Percentiles rank a stretch among this genome's conserved stretches.
Conservation (phyloP, 2,113 vertebrate species). For the Ophiodon elongatus region DNA sequence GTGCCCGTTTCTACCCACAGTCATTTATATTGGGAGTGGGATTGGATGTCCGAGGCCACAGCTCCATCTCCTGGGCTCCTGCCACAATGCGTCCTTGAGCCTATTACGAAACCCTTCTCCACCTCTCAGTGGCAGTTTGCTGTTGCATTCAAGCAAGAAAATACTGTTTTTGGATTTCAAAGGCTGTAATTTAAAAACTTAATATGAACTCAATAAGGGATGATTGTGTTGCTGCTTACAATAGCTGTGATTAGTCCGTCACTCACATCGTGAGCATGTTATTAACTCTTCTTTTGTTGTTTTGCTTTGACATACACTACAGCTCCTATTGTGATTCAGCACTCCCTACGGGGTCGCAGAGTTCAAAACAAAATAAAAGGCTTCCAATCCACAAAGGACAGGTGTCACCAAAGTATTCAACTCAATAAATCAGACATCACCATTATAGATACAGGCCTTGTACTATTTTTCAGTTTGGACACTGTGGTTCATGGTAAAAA, state of each 20-base stretch:
- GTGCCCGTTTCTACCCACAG: conserved; percentile 24
- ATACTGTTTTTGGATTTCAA: conserved; percentile 12
- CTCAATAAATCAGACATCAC: conserved; percentile 16
- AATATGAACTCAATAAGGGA: neutral
- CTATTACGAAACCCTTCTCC: neutral
- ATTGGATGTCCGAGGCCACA: conserved; percentile 66
- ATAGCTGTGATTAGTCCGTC: conserved; percentile 19
- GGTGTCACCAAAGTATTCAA: conserved; percentile 8
- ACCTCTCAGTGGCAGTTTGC: neutral
- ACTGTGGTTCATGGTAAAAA: neutral
- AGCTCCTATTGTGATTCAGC: neutral
- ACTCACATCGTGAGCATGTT: neutral
- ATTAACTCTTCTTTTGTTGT: neutral
- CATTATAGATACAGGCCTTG: neutral
- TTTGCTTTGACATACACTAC: neutral
- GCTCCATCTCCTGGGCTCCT: conserved; percentile 78
- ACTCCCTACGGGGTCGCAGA: neutral
- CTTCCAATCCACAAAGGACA: conserved; percentile 28
- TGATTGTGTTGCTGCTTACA: neutral
- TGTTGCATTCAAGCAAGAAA: neutral
- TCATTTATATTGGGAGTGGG: conserved; percentile 15
- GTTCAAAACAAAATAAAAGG: neutral
- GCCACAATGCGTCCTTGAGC: conserved; percentile 32
- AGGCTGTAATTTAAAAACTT: neutral
- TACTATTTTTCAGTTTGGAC: neutral